Conservation (phyloP, 2,888 invertebrate genomes). For the Coelinius sp. region DNA sequence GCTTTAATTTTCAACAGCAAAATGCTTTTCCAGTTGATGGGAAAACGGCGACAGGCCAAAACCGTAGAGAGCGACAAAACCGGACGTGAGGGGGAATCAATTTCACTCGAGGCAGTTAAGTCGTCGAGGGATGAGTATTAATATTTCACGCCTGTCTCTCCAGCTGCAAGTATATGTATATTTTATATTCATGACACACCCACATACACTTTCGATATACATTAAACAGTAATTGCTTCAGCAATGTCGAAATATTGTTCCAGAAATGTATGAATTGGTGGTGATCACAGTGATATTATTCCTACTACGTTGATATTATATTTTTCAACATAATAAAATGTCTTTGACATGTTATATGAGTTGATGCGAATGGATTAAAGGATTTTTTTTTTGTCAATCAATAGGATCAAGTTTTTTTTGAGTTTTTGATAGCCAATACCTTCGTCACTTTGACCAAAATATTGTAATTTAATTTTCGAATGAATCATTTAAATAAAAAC, state of each 20-base stretch:
- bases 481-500: not conserved
- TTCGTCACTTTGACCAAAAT: not conserved
- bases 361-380: too few relatives aligned
- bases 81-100: slow-evolving; percentile 53
- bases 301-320: not conserved
- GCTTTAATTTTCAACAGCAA: slow-evolving; percentile 53
- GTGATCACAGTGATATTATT: not conserved
- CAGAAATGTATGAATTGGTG: not conserved
- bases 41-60: slow-evolving; percentile 38
- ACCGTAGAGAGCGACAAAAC: slow-evolving; percentile 36
- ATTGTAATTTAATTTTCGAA: not conserved
- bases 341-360: too few relatives aligned
- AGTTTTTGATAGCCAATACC: not conserved
- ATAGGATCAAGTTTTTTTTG: not conserved
- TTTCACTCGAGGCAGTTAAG: slow-evolving; percentile 52
- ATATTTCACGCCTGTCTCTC: slow-evolving; percentile 53
- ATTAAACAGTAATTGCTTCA: slow-evolving; percentile 10
- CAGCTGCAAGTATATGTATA: slow-evolving; percentile 19
- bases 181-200: not conserved
- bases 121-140: slow-evolving; percentile 53
- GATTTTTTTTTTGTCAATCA: too few relatives aligned
- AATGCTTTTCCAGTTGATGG: slow-evolving; percentile 52
- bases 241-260: not conserved
- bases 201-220: not conserved
- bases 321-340: not conserved